phyloP scores from a whole-genome alignment of 2,888 invertebrate genomes.

The Chaitophorus viminalis region DNA sequence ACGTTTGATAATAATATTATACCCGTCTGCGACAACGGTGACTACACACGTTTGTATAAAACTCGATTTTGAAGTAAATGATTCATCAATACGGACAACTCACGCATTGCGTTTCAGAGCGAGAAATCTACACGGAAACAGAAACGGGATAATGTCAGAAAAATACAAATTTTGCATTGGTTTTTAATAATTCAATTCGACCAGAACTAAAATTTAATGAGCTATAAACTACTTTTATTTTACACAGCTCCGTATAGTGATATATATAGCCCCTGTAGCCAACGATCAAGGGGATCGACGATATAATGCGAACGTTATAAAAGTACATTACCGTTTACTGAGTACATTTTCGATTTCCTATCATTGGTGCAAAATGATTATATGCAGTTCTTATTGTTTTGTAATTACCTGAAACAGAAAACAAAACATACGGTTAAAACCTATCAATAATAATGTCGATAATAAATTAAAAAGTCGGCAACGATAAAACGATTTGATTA shows the following conservation, averaged over 20 bases:
- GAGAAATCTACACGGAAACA: too few species aligned
- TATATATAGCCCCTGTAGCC: too few species aligned
- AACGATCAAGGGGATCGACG: background rate
- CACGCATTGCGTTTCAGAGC: background rate
- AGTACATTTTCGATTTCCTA: too few species aligned
- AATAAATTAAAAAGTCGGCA: too few species aligned
- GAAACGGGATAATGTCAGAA: too few species aligned
- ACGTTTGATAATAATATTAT: background rate
- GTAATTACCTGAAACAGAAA: conserved; percentile 39
- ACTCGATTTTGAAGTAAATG: background rate
- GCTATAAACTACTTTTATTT: background rate
- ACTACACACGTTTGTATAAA: background rate
- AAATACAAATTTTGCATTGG: too few species aligned
- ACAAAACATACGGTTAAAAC: background rate
- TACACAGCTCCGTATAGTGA: background rate
- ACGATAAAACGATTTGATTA: too few species aligned
- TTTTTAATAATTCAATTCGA: too few species aligned
- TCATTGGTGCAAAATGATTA: too few species aligned
- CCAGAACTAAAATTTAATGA: background rate
- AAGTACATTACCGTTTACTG: background rate
- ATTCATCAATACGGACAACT: background rate
- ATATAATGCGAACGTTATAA: background rate
- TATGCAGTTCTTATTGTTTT: background rate
- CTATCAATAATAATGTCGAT: too few species aligned
- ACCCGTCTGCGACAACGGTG: background rate